Conservation (phyloP, 2,888 invertebrate genomes). For the Carterocephalus palaemon region DNA sequence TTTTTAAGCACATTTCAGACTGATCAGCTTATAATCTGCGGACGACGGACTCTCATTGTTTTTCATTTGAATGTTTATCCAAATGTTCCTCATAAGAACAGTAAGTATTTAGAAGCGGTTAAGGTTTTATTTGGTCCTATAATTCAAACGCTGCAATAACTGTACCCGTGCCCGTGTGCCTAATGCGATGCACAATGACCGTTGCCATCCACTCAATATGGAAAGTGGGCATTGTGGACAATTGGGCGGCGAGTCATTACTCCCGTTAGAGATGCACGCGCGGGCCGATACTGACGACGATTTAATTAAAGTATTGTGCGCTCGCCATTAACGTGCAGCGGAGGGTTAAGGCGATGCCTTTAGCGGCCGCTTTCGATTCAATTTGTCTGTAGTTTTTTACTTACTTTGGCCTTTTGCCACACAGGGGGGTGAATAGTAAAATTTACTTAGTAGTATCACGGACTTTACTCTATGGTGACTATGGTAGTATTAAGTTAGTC, state of each 20-base stretch:
- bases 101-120: not conserved
- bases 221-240: conserved; percentile 36
- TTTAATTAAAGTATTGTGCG: conserved; percentile 77
- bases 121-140: not conserved
- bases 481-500: no score
- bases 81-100: not conserved
- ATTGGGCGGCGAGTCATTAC: conserved; percentile 23
- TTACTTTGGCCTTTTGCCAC: no score
- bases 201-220: conserved; percentile 35
- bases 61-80: no score
- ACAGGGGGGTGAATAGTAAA: no score
- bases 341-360: conserved; percentile 19
- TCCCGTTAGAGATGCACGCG: conserved; percentile 73
- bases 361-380: no score
- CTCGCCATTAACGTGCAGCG: conserved; percentile 57
- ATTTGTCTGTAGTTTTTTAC: no score
- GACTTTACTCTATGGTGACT: no score
- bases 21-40: no score
- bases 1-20: no score
- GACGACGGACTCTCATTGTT: no score
- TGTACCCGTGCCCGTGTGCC: conserved; percentile 1
- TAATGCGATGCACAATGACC: conserved; percentile 25
- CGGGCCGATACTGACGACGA: conserved; percentile 58
- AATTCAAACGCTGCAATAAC: conserved; percentile 12
- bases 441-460: no score